Evolutionary conservation across 2,888 invertebrate genomes (phyloP), one percentile per base, ranked within the genome.

Genomic region (Stratiomys singularior): DNA sequence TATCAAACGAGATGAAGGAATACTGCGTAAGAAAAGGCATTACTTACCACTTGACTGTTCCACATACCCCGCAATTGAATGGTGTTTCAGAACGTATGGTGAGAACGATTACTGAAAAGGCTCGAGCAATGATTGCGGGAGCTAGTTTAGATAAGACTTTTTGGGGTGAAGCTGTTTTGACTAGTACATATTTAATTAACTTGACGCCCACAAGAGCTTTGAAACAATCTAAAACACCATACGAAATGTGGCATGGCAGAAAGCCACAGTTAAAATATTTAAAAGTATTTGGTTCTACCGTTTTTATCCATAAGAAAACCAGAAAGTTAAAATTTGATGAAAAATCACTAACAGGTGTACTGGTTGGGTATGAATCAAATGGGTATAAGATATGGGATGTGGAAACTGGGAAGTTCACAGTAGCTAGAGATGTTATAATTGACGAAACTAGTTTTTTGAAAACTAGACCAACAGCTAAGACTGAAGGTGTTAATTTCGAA

Each of bases 141-240:
- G 82, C 84, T 3, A 80, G 82, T 44, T 78, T 86, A 44, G 77
- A 81, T 28, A 85, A 86, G 81, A 28, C 1, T 1, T 84, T 86
- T 76, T 86, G 85, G 85, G 83, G 84, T 30, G 85, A 85, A 80
- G 85, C 85, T 37, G 82, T 85, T 13, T 81, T 84, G 69, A 85
- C 85, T 72, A 84, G 85, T 60, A 82, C 83, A 30, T 84, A 84
- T 81, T 81, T 86, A 74, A 82, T 85, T 46, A 87, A 86, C 81
- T 78, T 82, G 74, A 81, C 81, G n/a, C 85, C 85, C 58, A 85
- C 83, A 66, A 83, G 81, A 82, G 83, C 84, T 37, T 76, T 85
- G 28, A 82, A 81, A 76, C 1, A 76, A 64, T 77, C 77, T 74
- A 83, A 84, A 82, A 85, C 85, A 81, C 85, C 85, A 80, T 86